These are phyloP conservation scores for Hippocampus comes DNA, from an alignment of 2,113 vertebrate genomes.

Conservation along the genomic window DNA sequence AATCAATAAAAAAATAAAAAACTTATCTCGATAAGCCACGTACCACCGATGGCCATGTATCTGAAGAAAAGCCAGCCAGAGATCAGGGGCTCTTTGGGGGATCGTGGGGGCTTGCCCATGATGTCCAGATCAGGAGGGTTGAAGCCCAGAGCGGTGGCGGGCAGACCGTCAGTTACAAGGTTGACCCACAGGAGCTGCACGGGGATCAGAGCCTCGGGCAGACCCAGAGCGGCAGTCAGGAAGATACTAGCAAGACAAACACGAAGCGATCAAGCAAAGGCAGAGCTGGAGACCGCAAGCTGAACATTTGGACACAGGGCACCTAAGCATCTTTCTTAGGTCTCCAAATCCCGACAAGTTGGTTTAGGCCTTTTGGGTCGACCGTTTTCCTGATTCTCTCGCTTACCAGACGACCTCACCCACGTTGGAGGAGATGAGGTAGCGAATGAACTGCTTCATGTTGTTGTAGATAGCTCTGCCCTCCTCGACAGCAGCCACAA, in stretches of 20 bases:
- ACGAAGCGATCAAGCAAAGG: not conserved
- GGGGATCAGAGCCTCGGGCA: conserved; percentile 89
- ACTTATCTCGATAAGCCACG: conserved; percentile 1
- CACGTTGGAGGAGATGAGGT: conserved; percentile 94
- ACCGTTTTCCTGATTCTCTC: not conserved
- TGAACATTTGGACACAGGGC: too few species aligned
- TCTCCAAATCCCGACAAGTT: not conserved
- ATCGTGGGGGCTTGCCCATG: conserved; percentile 88
- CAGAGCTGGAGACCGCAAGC: too few species aligned
- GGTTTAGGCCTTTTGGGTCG: not conserved
- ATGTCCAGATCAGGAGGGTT: conserved; percentile 93
- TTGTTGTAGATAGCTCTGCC: conserved; percentile 87
- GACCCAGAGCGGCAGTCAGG: conserved; percentile 87
- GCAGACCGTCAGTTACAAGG: conserved; percentile 89
- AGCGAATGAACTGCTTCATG: conserved; percentile 97
- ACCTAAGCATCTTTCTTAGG: too few species aligned
- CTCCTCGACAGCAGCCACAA: conserved; percentile 75
- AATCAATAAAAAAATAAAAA: not conserved
- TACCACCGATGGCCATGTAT: conserved; percentile 89
- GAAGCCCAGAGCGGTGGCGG: conserved; percentile 90
- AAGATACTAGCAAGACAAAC: conserved; percentile 76
- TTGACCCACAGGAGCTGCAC: conserved; percentile 92
- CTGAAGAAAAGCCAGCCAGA: conserved; percentile 94
- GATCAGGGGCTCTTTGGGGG: conserved; percentile 88
- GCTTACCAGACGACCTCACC: conserved; percentile 93